These are phyloP conservation scores for Enteromius trimaculatus DNA, from an alignment of 2,797 vertebrate genomes.

Conservation along the genomic window DNA sequence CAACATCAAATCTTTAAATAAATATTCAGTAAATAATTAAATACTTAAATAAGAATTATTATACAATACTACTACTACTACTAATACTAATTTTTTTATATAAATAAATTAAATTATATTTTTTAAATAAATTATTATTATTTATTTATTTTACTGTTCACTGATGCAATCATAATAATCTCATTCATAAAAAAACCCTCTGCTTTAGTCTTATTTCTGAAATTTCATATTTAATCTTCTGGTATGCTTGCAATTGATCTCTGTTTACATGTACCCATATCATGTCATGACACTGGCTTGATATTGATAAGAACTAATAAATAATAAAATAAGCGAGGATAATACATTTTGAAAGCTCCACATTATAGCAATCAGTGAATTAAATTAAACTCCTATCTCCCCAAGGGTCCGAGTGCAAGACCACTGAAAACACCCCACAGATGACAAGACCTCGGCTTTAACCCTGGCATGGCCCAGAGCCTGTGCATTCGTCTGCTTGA, in stretches of 20 bases:
- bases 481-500: neutral
- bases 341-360: slow-evolving; percentile 19
- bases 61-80: neutral
- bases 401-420: slow-evolving; percentile 51
- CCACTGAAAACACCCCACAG: slow-evolving; percentile 60
- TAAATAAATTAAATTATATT: neutral
- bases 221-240: slow-evolving; percentile 44
- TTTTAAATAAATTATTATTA: neutral
- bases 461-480: slow-evolving; percentile 30
- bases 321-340: neutral
- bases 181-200: neutral
- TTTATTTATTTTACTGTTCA: neutral
- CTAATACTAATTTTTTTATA: neutral
- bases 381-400: slow-evolving; percentile 42
- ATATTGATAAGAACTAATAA: slow-evolving; percentile 9
- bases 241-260: slow-evolving; percentile 1
- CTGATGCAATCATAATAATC: neutral
- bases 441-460: slow-evolving; percentile 30
- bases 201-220: neutral
- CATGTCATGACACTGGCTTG: slow-evolving; percentile 32
- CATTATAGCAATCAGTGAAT: slow-evolving; percentile 71
- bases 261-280: neutral
- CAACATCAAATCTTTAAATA: neutral
- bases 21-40: neutral
- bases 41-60: neutral